Percentiles rank a stretch among this genome's conserved stretches.
phyloP scores from a whole-genome alignment of 2,888 invertebrate genomes.

The Pristionchus japonicus region DNA sequence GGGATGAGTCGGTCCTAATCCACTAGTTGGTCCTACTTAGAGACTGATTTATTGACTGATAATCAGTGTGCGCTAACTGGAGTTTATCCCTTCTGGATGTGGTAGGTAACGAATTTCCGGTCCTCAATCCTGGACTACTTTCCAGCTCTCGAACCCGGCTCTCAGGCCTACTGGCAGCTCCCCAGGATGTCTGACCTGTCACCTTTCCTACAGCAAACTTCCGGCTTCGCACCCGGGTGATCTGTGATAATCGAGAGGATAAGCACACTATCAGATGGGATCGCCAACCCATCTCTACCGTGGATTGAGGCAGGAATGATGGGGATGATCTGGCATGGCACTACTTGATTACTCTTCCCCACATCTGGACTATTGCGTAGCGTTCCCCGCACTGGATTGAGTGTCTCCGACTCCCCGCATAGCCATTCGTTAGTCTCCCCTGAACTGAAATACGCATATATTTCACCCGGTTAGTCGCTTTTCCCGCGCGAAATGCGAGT shows the following conservation, averaged over 20 bases:
- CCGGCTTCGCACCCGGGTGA: neutral
- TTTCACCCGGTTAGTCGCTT: neutral
- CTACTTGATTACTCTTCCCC: neutral
- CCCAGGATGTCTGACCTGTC: neutral
- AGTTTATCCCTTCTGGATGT: neutral
- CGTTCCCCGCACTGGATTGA: neutral
- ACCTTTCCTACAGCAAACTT: constrained; percentile 4
- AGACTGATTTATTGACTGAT: neutral
- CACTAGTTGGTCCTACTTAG: neutral
- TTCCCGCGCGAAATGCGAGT: constrained; percentile 29
- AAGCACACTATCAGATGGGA: neutral
- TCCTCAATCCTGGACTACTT: neutral
- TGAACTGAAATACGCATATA: constrained; percentile 25
- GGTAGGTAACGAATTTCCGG: neutral
- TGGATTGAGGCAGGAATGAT: too few relatives aligned
- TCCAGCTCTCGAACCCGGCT: neutral
- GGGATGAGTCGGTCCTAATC: neutral
- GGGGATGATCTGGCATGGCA: neutral
- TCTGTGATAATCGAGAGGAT: neutral
- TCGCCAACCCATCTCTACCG: too few relatives aligned
- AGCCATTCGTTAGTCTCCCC: neutral
- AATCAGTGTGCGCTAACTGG: constrained; percentile 19
- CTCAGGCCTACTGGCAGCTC: neutral
- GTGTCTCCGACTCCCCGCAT: neutral
- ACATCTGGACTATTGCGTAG: constrained; percentile 17